Evolutionary conservation across 2,797 vertebrate genomes (phyloP).

Genomic region (Spinus pinus): DNA sequence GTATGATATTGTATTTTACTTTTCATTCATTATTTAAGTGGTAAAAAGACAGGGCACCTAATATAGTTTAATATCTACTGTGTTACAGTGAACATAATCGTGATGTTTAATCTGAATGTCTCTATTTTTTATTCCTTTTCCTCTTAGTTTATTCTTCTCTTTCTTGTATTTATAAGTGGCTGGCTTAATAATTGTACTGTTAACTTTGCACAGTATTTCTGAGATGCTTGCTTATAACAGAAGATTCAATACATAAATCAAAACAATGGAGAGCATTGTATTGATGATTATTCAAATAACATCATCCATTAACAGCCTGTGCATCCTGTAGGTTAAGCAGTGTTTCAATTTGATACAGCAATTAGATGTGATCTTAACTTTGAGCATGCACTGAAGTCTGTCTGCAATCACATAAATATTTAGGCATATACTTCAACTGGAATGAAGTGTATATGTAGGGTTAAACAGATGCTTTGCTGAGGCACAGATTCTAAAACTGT

Average conservation of each 20-base stretch:
- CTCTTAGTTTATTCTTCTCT: not conserved
- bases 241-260: not conserved
- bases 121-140: not conserved
- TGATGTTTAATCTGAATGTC: not conserved
- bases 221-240: not conserved
- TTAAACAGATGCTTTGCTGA: constrained; percentile 50
- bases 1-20: not conserved
- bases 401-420: constrained; percentile 20
- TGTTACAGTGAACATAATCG: not conserved
- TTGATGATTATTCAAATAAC: constrained; percentile 22
- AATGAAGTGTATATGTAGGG: not conserved
- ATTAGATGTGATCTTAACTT: constrained; percentile 44
- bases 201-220: not conserved
- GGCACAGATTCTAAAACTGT: constrained; percentile 20
- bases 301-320: not conserved
- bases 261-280: not conserved
- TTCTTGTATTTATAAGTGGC: not conserved
- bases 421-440: not conserved
- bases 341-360: not conserved
- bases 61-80: not conserved
- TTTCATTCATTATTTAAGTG: constrained; percentile 8
- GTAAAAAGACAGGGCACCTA: not conserved
- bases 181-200: not conserved
- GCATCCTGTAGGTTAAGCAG: constrained; percentile 38
- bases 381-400: not conserved